Conservation (phyloP, 2,113 vertebrate genomes). For the Petrocephalus zakoni region DNA sequence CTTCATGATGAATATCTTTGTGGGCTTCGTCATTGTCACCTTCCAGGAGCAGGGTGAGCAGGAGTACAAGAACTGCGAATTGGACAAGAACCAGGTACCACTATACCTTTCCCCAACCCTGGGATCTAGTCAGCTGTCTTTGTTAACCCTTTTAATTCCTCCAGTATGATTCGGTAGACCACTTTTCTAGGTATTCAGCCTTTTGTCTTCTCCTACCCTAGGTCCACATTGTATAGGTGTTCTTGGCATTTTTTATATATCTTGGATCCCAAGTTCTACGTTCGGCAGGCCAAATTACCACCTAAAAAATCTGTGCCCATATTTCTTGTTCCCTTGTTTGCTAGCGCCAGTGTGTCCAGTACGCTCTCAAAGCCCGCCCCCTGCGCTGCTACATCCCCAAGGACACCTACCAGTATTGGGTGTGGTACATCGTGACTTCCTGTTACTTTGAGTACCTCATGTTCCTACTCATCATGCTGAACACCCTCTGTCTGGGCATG, state of each 20-base stretch:
- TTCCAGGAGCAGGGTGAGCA: constrained; percentile 86
- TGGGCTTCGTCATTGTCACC: constrained; percentile 86
- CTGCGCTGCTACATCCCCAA: constrained; percentile 88
- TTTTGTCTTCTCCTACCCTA: not conserved
- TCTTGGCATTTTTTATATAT: not conserved
- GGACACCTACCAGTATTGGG: constrained; percentile 83
- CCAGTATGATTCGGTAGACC: not conserved
- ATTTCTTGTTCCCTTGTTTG: not conserved
- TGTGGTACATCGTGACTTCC: constrained; percentile 91
- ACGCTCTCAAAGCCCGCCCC: constrained; percentile 83
- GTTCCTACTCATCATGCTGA: constrained; percentile 89
- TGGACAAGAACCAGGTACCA: constrained; percentile 88
- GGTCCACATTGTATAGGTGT: not conserved
- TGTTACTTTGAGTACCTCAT: constrained; percentile 95
- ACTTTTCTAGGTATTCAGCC: not conserved
- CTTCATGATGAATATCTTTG: constrained; percentile 99
- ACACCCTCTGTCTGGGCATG: constrained; percentile 92
- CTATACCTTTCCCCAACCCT: not conserved
- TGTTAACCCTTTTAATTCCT: not conserved
- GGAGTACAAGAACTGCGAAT: constrained; percentile 84
- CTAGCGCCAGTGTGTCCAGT: constrained; percentile 91
- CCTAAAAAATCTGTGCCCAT: not conserved
- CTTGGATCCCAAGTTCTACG: not conserved
- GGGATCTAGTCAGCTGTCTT: not conserved
- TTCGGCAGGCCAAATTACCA: not conserved